Percentiles rank a stretch among this genome's conserved stretches.
These are phyloP conservation scores for Esox lucius DNA, from an alignment of 2,797 vertebrate species.

Conservation along the genomic window DNA sequence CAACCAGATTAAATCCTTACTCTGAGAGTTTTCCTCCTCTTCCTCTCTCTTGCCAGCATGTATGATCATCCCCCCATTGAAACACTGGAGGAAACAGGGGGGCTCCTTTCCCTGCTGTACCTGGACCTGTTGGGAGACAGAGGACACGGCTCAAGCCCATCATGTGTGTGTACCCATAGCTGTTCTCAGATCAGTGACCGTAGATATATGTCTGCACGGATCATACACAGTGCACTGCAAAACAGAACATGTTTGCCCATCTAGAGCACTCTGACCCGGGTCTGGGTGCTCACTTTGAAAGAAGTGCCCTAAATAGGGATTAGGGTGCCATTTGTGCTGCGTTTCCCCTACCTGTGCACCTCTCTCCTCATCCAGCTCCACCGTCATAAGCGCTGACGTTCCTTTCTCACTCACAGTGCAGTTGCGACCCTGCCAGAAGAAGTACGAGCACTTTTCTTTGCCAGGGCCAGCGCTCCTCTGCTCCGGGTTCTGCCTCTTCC, in stretches of 20 bases:
- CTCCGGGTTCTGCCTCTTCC: constrained; percentile 90
- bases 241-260: background rate
- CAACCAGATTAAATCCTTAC: constrained; percentile 67
- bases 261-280: background rate
- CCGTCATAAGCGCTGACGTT: constrained; percentile 94
- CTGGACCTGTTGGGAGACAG: constrained; percentile 80
- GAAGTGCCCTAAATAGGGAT: background rate
- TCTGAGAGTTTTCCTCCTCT: constrained; percentile 94
- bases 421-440: constrained; percentile 98
- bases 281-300: background rate
- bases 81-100: constrained; percentile 95
- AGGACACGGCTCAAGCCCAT: background rate
- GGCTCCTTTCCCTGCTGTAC: constrained; percentile 97
- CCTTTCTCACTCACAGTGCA: constrained; percentile 95
- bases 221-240: background rate
- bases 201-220: background rate
- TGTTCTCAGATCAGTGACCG: background rate
- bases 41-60: constrained; percentile 95
- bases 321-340: background rate
- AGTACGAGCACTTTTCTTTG: constrained; percentile 94
- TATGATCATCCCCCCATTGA: constrained; percentile 95
- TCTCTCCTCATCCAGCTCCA: constrained; percentile 94
- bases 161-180: background rate
- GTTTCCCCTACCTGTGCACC: constrained; percentile 86
- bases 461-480: constrained; percentile 82